Conservation (phyloP, 1,140 invertebrate genomes). For the Diachasma alloeum region DNA sequence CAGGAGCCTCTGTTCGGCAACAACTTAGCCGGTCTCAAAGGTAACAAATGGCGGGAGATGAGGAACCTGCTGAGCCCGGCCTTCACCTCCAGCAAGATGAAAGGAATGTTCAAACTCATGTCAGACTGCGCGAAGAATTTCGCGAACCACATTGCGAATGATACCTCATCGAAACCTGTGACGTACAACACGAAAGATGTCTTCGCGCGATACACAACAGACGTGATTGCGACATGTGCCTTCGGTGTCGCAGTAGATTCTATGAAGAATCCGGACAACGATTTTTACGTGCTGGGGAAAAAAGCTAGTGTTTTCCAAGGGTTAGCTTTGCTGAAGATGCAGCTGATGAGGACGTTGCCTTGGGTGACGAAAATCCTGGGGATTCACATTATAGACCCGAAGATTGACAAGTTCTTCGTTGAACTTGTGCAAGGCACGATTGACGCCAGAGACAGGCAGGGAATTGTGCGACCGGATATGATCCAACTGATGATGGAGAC, state of each 20-base stretch:
- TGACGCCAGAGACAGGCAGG: neutral
- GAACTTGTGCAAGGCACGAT: neutral
- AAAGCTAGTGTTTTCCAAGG: neutral
- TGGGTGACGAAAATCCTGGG: neutral
- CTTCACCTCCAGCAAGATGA: slow-evolving; percentile 70
- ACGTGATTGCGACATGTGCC: slow-evolving; percentile 16
- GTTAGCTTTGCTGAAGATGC: neutral
- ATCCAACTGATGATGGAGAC: slow-evolving; percentile 12
- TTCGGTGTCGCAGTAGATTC: slow-evolving; percentile 15
- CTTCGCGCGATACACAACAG: slow-evolving; percentile 11
- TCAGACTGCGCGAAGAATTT: slow-evolving; percentile 47
- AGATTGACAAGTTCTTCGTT: neutral
- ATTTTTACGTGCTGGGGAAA: slow-evolving; percentile 9
- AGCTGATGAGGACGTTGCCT: neutral
- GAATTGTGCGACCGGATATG: neutral
- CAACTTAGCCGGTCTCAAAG: slow-evolving; percentile 18
- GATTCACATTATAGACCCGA: neutral
- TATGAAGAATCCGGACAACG: slow-evolving; percentile 15
- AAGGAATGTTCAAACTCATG: slow-evolving; percentile 64
- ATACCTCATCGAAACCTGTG: slow-evolving; percentile 8
- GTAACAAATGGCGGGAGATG: slow-evolving; percentile 45
- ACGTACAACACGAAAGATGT: neutral
- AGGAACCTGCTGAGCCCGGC: slow-evolving; percentile 65
- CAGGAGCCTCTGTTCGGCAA: slow-evolving; percentile 11
- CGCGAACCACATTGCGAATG: neutral